Conservation (phyloP, 2,797 vertebrate species). For the Cryptoprocta ferox region DNA sequence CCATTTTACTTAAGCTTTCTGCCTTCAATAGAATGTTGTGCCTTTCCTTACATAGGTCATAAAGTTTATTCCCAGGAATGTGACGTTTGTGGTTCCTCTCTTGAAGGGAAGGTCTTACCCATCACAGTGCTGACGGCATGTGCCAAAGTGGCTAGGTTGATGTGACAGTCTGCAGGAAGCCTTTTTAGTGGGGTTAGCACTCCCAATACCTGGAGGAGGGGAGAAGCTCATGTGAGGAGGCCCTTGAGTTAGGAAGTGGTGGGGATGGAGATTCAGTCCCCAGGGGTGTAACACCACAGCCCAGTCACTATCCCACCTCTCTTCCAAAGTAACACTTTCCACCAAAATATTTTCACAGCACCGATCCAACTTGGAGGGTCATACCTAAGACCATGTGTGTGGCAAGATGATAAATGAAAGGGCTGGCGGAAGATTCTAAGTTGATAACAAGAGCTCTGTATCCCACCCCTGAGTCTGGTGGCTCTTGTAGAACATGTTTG, state of each 20-base stretch:
- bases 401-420: not conserved
- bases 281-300: not conserved
- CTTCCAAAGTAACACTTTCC: not conserved
- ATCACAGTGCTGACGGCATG: no score
- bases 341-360: not conserved
- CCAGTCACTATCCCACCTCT: not conserved
- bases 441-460: not conserved
- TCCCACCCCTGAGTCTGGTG: not conserved
- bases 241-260: not conserved
- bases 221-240: not conserved
- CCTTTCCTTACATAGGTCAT: not conserved
- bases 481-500: not conserved
- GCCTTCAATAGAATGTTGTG: not conserved
- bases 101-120: not conserved
- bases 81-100: not conserved
- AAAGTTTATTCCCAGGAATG: not conserved
- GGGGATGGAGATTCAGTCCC: not conserved
- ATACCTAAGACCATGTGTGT: not conserved
- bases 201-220: not conserved
- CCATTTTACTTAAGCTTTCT: not conserved
- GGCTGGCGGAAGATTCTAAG: not conserved
- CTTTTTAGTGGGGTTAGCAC: not conserved
- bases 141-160: not conserved
- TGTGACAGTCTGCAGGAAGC: not conserved
- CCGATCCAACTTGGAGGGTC: no score